Base-by-base conservation (phyloP, 2,113 vertebrate genomes). In the Myotis yumanensis region DNA sequence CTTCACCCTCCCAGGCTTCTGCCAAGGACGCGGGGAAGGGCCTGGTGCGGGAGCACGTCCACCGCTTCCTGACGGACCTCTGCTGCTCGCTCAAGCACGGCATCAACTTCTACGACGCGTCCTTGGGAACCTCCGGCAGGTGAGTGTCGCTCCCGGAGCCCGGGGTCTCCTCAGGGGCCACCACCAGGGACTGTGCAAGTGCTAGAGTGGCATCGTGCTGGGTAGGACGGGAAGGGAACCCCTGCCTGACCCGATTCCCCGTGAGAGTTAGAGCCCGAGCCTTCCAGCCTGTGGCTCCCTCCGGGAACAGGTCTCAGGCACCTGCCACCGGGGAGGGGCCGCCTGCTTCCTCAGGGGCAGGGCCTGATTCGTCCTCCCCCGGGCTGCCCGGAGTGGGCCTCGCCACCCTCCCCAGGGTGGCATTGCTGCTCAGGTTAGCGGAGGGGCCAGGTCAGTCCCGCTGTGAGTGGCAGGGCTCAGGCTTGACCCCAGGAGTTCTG, bases 1-100 rank as follows among this genome's bases (percentile, higher is more conserved):
- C 75, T 84, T 37, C 11, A 22, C 22, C 83, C 62, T 84, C 1
- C 0, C 46, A 97, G 97, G 46, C 82, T 35, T 48, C 95, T 94
- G 92, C 98, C 0, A 97, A 98, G 87, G 98, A 98, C 10, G 97
- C 96, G 3, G 99, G 98, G 76, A 98, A 97, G 52, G n/a, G 91
- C n/a, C 91, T 98, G 85, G 98, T 99, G 32, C 97, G 99, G 57
- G 98, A 99, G 43, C 98, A 99, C 22, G 98, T 98, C 30, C 99
- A 99, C 96, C 97, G 95, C 69, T 99, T 99, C 97, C 98, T 99
- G 11, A 95, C 98, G 90, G 99, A 99, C 30, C 97, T 99, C 17
- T 99, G 99, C 94, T 99, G 99, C 97, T 99, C 99, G 25, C 98
- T 99, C 71, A 99, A 99, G 96, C 98, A 99, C 18, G 99, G 99